Conservation (phyloP, 1,140 invertebrate genomes). For the Thaumatotibia leucotreta region DNA sequence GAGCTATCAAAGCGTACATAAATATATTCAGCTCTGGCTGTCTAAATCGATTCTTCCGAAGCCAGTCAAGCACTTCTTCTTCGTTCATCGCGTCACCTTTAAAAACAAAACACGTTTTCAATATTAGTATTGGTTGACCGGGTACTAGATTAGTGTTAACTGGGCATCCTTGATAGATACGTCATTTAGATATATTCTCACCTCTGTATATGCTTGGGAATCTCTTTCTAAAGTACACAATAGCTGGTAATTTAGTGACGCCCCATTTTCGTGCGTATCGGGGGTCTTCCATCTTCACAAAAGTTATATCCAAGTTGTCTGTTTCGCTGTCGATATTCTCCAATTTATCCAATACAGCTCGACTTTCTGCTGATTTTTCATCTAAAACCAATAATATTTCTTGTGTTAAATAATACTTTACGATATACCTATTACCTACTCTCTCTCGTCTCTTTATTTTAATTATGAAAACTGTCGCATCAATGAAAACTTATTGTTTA, state of each 20-base stretch:
- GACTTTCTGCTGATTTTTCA: constrained; percentile 88
- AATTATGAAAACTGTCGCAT: too few relatives aligned
- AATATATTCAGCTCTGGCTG: constrained; percentile 96
- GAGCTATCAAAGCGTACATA: constrained; percentile 94
- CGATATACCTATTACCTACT: too few relatives aligned
- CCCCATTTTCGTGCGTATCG: constrained; percentile 96
- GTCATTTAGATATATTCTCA: constrained; percentile 48
- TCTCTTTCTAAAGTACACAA: constrained; percentile 95
- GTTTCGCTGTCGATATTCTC: constrained; percentile 96
- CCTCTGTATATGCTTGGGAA: constrained; percentile 97
- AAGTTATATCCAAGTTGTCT: constrained; percentile 95
- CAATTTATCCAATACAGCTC: constrained; percentile 87
- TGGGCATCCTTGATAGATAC: too few relatives aligned
- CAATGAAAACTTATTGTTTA: too few relatives aligned
- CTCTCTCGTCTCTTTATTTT: too few relatives aligned
- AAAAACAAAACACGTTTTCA: constrained; percentile 32
- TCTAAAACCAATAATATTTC: constrained; percentile 74
- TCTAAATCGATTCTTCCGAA: constrained; percentile 94
- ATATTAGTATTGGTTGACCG: too few relatives aligned
- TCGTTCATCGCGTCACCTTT: constrained; percentile 89
- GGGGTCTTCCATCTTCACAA: constrained; percentile 95
- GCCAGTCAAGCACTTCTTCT: constrained; percentile 94
- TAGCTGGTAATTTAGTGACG: constrained; percentile 92
- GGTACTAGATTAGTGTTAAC: too few relatives aligned
- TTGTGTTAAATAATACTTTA: not conserved